Evolutionary conservation across 1,140 invertebrate genomes (phyloP).

Genomic region (Tetramorium parvispinum): DNA sequence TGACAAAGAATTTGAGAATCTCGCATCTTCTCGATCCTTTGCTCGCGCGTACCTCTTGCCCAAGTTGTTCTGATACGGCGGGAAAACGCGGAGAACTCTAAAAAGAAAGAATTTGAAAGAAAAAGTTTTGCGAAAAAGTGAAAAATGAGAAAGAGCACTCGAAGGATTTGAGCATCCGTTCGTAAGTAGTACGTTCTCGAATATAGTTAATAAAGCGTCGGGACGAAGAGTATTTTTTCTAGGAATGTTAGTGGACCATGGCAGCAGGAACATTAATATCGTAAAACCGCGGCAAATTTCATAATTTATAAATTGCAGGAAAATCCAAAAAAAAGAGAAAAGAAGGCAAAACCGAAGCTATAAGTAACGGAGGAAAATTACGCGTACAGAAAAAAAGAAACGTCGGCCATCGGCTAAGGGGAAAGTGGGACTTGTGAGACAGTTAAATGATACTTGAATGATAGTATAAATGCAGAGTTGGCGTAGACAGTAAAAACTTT

Average conservation of each 20-base stretch:
- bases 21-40: conserved; percentile 53
- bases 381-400: conserved; percentile 36
- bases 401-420: conserved; percentile 25
- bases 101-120: conserved; percentile 28
- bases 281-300: conserved; percentile 67
- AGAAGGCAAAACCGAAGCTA: conserved; percentile 45
- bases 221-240: conserved; percentile 72
- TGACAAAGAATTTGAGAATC: conserved; percentile 42
- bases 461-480: conserved; percentile 51
- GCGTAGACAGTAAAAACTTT: conserved; percentile 48
- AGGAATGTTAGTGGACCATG: conserved; percentile 75
- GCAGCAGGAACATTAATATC: conserved; percentile 67
- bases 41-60: conserved; percentile 17
- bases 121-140: background rate
- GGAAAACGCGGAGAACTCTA: conserved; percentile 1
- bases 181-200: conserved; percentile 57
- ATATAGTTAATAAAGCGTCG: conserved; percentile 60
- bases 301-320: conserved; percentile 57
- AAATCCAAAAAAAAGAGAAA: conserved; percentile 51
- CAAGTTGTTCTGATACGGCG: background rate
- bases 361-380: conserved; percentile 41
- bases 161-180: conserved; percentile 55
- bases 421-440: conserved; percentile 31
- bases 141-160: conserved; percentile 43
- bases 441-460: conserved; percentile 50